Evolutionary conservation across 2,888 invertebrate species (phyloP).

Genomic region (Spodoptera littoralis): DNA sequence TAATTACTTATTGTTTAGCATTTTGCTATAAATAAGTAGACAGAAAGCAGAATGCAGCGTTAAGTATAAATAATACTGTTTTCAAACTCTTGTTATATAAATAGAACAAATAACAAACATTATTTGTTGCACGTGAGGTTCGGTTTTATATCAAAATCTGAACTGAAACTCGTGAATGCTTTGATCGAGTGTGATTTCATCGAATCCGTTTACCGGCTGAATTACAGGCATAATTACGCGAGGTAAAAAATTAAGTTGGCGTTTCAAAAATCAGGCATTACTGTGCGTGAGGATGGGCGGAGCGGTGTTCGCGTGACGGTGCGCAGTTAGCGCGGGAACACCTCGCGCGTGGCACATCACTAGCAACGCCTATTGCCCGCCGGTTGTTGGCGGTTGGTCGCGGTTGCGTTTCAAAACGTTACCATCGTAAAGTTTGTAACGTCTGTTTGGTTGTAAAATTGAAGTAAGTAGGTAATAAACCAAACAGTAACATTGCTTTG

Average conservation of each 20-base stretch:
- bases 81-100: conserved; percentile 49
- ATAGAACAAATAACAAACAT: conserved; percentile 57
- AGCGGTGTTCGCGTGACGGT: conserved; percentile 80
- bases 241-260: conserved; percentile 45
- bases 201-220: conserved; percentile 26
- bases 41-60: conserved; percentile 57
- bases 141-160: conserved; percentile 50
- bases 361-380: conserved; percentile 83
- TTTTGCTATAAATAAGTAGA: conserved; percentile 54
- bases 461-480: neutral
- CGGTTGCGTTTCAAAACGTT: conserved; percentile 61
- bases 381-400: conserved; percentile 66
- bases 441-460: conserved; percentile 28
- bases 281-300: conserved; percentile 85
- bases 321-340: conserved; percentile 84
- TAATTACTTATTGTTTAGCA: conserved; percentile 14
- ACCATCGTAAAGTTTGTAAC: conserved; percentile 53
- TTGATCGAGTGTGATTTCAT: conserved; percentile 34
- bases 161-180: conserved; percentile 39
- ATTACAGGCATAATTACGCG: conserved; percentile 48
- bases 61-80: conserved; percentile 53
- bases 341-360: conserved; percentile 84
- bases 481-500: neutral
- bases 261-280: conserved; percentile 60
- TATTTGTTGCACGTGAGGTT: conserved; percentile 48